phyloP scores from a whole-genome alignment of 2,888 invertebrate species.

The Trachelus troglodyta region DNA sequence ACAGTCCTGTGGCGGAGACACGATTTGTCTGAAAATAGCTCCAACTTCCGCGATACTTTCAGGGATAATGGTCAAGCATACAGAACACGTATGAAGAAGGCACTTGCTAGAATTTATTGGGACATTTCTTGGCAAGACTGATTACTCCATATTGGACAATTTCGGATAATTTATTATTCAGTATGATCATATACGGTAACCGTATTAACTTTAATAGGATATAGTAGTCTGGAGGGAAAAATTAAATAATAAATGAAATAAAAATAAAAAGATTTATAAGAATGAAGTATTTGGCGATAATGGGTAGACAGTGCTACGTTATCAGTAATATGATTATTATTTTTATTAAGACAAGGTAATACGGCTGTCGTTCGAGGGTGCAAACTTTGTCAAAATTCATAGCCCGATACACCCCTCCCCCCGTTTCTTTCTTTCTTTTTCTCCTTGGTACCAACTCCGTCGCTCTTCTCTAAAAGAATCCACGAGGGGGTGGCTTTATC shows the following conservation, averaged over 20 bases:
- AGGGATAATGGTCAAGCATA: conserved; percentile 7
- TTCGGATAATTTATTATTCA: background rate
- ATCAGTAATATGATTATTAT: background rate
- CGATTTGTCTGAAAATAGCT: conserved; percentile 52
- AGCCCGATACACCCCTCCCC: conserved; percentile 20
- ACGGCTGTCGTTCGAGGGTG: background rate
- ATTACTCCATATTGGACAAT: background rate
- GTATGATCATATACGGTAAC: background rate
- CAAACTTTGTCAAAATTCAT: conserved; percentile 40
- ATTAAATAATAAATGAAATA: background rate
- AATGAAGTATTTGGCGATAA: background rate
- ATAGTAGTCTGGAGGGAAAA: background rate
- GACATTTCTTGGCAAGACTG: conserved; percentile 2
- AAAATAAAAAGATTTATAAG: background rate
- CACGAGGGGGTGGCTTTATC: background rate
- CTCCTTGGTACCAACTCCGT: background rate
- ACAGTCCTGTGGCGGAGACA: conserved; percentile 11
- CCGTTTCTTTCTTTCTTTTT: conserved; percentile 10
- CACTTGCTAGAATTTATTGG: conserved; percentile 40
- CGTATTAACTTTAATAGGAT: background rate
- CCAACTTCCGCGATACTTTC: conserved; percentile 44
- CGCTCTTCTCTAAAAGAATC: background rate
- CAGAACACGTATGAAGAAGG: conserved; percentile 23
- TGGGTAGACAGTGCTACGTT: background rate
- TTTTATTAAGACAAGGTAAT: background rate